These are phyloP conservation scores for Siniperca chuatsi DNA, from an alignment of 2,113 vertebrate genomes.

Conservation along the genomic window DNA sequence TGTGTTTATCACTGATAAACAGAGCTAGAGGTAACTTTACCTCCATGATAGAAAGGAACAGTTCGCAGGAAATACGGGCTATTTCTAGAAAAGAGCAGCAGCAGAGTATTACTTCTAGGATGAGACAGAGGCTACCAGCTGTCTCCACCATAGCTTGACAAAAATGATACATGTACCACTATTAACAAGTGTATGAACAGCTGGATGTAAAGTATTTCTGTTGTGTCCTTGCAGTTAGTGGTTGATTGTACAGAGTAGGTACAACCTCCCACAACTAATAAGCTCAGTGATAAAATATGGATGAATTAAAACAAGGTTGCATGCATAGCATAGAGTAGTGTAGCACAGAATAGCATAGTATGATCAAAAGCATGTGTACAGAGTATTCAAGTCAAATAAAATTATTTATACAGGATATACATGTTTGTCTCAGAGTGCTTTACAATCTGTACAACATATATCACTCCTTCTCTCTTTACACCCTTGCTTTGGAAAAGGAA, in stretches of 20 bases:
- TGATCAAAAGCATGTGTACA: slow-evolving; percentile 5
- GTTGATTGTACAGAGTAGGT: background rate
- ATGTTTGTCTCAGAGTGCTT: background rate
- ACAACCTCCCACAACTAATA: slow-evolving; percentile 1
- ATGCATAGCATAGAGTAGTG: background rate
- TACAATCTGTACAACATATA: too few relatives aligned
- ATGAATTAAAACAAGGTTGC: slow-evolving; percentile 39
- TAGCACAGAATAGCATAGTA: background rate
- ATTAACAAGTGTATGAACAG: background rate
- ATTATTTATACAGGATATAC: background rate
- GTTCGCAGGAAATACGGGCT: slow-evolving; percentile 10
- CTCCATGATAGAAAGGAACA: background rate
- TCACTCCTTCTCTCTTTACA: background rate
- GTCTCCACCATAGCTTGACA: background rate
- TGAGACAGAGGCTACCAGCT: too few relatives aligned
- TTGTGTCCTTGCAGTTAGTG: background rate
- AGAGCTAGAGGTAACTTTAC: background rate
- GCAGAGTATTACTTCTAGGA: background rate
- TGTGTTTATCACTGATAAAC: slow-evolving; percentile 19
- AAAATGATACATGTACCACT: background rate
- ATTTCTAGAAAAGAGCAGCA: background rate
- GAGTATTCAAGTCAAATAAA: slow-evolving; percentile 6
- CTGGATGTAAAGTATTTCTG: background rate
- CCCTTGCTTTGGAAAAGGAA: background rate
- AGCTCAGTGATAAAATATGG: slow-evolving; percentile 46